Conservation (phyloP, 64 coral and sea anemone genomes). For the Trachythela sp. region DNA sequence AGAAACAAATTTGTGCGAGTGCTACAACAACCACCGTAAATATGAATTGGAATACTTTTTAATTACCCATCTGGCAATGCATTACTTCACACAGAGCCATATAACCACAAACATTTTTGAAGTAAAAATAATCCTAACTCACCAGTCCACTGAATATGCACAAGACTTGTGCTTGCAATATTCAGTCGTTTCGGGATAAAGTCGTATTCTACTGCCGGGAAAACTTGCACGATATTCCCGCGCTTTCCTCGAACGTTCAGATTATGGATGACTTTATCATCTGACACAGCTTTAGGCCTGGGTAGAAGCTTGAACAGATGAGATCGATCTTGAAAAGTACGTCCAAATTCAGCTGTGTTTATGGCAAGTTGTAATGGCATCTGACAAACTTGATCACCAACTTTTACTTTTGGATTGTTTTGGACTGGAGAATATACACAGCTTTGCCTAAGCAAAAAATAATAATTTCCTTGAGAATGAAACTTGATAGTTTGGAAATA, state of each 20-base stretch:
- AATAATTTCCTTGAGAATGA: too few species aligned
- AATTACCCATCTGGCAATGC: too few species aligned
- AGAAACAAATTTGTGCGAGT: too few species aligned
- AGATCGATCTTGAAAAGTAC: constrained; percentile 9
- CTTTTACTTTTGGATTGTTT: constrained; percentile 12
- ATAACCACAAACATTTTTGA: too few species aligned
- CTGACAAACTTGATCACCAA: background rate
- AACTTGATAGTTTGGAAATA: too few species aligned
- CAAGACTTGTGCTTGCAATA: background rate
- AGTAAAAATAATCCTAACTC: too few species aligned
- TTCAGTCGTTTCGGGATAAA: background rate
- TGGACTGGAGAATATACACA: background rate
- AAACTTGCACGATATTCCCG: background rate
- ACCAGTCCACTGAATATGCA: background rate
- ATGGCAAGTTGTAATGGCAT: constrained; percentile 6
- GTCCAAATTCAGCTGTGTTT: background rate
- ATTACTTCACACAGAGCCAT: too few species aligned
- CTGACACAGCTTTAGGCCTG: background rate
- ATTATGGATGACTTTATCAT: background rate
- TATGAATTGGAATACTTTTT: too few species aligned
- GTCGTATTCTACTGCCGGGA: background rate
- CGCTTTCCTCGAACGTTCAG: constrained; percentile 6
- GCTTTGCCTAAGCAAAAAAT: too few species aligned
- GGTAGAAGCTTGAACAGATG: background rate
- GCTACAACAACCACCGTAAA: too few species aligned